Percentiles rank a stretch among this genome's conserved stretches.
These are phyloP conservation scores for Toxonevra muliebris DNA, from an alignment of 2,888 invertebrate species.

Conservation along the genomic window DNA sequence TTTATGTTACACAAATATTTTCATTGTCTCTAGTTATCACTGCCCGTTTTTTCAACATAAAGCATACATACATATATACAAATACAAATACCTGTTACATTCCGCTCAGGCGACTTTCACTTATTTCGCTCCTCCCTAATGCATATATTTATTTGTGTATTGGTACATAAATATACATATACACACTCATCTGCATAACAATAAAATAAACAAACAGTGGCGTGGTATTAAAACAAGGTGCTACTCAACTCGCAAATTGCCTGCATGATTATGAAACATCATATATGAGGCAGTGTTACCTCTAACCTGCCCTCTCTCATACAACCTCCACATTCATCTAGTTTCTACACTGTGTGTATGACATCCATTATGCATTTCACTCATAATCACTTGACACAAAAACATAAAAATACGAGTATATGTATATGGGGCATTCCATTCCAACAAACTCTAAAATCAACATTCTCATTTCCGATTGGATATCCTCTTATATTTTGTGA, in stretches of 20 bases:
- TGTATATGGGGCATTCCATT: not conserved
- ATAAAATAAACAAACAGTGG: slow-evolving; percentile 3
- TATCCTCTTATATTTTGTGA: too few species aligned
- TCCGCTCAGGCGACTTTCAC: too few species aligned
- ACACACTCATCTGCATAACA: slow-evolving; percentile 12
- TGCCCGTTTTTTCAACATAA: too few species aligned
- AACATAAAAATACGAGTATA: not conserved
- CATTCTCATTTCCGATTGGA: too few species aligned
- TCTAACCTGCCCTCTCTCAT: too few species aligned
- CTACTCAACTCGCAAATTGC: slow-evolving; percentile 13
- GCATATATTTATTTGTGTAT: too few species aligned
- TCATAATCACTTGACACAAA: slow-evolving; percentile 24
- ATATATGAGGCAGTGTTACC: not conserved
- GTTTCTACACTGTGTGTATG: not conserved
- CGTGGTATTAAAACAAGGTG: not conserved
- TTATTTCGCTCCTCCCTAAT: too few species aligned
- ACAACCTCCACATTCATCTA: not conserved
- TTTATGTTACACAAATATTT: too few species aligned
- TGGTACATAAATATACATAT: not conserved
- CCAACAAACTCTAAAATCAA: too few species aligned
- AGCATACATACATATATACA: slow-evolving; percentile 10
- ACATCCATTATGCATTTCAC: slow-evolving; percentile 26
- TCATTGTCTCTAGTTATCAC: too few species aligned
- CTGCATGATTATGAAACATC: not conserved
- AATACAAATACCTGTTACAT: too few species aligned